phyloP scores from a whole-genome alignment of 2,113 vertebrate species.

The Copsychus sechellarum region DNA sequence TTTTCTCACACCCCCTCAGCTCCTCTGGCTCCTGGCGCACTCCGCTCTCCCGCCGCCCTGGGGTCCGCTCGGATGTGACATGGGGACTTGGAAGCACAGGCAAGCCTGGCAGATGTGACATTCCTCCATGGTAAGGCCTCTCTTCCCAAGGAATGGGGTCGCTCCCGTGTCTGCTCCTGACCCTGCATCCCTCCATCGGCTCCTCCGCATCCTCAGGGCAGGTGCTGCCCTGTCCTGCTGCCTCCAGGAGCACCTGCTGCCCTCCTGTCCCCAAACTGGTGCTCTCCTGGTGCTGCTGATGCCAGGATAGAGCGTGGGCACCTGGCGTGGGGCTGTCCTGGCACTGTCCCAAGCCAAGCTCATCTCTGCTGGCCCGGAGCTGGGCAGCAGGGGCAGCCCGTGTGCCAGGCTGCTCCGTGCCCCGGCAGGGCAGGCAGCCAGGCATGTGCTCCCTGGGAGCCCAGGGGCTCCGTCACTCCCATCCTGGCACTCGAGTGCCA shows the following conservation, averaged over 20 bases:
- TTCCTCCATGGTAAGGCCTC: slow-evolving; percentile 35
- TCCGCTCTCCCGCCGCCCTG: not conserved
- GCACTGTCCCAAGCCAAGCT: not conserved
- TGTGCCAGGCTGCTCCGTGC: not conserved
- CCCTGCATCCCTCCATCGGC: not conserved
- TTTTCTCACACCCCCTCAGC: slow-evolving; percentile 29
- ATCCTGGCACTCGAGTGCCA: not conserved
- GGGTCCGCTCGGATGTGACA: not conserved
- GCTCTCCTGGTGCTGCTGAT: not conserved
- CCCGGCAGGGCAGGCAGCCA: not conserved
- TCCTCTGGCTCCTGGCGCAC: not conserved
- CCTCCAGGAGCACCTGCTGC: not conserved
- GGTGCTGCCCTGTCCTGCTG: not conserved
- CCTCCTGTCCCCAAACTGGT: rapidly evolving
- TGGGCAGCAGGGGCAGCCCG: not conserved
- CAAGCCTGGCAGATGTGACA: not conserved
- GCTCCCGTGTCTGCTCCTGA: not conserved
- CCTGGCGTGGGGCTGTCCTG: not conserved
- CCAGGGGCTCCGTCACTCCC: not conserved
- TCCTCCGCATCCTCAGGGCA: not conserved
- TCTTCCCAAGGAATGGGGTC: not conserved
- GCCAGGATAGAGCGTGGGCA: not conserved
- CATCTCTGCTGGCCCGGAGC: not conserved
- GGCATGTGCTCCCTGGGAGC: not conserved
- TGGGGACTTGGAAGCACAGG: not conserved